Evolutionary conservation across 1,140 invertebrate species (phyloP), one percentile per base, ranked within the genome.

Genomic region (Heliconius hewitsoni): DNA sequence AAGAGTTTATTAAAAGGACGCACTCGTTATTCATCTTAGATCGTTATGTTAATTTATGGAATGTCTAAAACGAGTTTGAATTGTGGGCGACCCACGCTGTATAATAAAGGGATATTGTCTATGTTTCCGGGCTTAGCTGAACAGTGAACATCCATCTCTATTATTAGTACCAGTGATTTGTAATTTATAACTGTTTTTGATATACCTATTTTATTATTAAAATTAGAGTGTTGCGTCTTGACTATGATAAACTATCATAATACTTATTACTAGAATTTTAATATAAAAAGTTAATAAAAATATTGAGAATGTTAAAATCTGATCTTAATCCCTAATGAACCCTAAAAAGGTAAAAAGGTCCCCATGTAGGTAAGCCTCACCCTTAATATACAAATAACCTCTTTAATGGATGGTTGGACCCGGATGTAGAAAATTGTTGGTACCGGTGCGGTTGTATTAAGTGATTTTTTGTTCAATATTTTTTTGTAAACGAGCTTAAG

Each of bases 81-180:
- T 78, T 80, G 78, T 79, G 80, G 76, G 23, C 83, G 81, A 81
- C 80, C 83, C 81, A 82, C 81, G 82, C 81, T 13, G 73, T 46
- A 78, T 84, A 80, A 81, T 81, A 83, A 83, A 84, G 81, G 81
- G 72, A 79, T 85, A 82, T 85, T 82, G 80, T 82, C 50, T 78
- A 79, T 73, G 75, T 82, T 84, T 84, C 82, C 82, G 81, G 79
- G 72, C 74, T 4, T 74, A 57, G 73, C 50, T 76, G 57, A 77
- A 57, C 71, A 71, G 34, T 76, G 57, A 74, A 57, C 71, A 78
- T 73, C 73, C 74, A 73, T 76, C 46, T 80, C 50, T 74, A 73
- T 30, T 83, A 81, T 76, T 72, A 78, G 74, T 74, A 50, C 66
- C 39, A 78, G 39, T 76, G 50, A 81, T 76, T 71, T 74, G 71